These are phyloP conservation scores for Murina feae DNA, from an alignment of 2,113 vertebrate genomes.

Conservation along the genomic window DNA sequence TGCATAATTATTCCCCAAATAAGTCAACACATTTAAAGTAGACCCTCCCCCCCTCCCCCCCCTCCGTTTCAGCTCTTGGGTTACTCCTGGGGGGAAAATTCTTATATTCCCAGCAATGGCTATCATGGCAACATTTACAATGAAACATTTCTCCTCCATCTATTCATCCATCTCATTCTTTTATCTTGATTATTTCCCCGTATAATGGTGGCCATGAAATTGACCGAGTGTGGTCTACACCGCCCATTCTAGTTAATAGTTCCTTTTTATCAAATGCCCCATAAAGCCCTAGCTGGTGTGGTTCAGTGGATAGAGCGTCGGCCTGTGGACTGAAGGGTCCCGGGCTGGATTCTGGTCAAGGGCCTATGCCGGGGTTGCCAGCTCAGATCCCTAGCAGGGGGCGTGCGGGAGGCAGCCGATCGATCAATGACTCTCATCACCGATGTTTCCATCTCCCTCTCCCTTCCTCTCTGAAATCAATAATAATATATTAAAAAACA, in stretches of 20 bases:
- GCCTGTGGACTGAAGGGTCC: too few species aligned
- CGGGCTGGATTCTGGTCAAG: too few species aligned
- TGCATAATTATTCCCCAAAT: background rate
- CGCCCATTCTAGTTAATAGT: background rate
- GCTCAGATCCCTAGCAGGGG: too few species aligned
- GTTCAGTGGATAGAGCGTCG: too few species aligned
- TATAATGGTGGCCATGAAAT: background rate
- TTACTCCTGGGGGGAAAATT: background rate
- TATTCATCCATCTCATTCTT: background rate
- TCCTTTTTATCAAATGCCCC: background rate
- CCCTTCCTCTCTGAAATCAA: too few species aligned
- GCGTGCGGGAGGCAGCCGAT: too few species aligned
- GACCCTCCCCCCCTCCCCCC: accelerated
- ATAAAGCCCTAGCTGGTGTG: too few species aligned
- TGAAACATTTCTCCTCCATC: background rate
- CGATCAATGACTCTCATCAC: too few species aligned
- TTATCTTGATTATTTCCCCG: background rate
- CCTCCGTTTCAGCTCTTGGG: background rate
- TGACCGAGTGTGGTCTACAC: background rate
- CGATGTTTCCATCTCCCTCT: too few species aligned
- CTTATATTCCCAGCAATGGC: background rate
- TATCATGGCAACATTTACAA: background rate
- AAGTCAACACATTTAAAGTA: background rate
- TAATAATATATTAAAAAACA: too few species aligned
- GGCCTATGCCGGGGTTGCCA: too few species aligned